phyloP scores from a whole-genome alignment of 1,140 invertebrate genomes.

The Drosophila lacertosa region DNA sequence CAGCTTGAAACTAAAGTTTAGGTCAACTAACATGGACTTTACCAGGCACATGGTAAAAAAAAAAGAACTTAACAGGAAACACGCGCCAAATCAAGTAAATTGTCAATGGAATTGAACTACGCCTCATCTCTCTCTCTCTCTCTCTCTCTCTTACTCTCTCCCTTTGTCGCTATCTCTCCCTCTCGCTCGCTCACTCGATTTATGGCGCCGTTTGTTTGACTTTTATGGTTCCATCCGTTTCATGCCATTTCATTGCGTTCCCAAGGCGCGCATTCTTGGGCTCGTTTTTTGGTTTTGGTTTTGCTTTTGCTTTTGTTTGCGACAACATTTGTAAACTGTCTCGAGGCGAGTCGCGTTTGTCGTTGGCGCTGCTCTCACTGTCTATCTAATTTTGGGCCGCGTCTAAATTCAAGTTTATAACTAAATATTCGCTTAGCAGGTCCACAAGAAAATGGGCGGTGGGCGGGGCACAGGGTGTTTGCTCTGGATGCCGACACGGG shows the following conservation, averaged over 20 bases:
- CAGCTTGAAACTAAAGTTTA: background rate
- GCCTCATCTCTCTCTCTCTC: no score
- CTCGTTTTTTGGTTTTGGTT: background rate
- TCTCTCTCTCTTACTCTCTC: no score
- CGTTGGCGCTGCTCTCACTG: conserved; percentile 23
- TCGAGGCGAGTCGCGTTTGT: background rate
- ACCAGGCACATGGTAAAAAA: background rate
- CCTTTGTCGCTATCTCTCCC: no score
- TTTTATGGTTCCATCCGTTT: conserved; percentile 25
- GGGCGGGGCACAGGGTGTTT: conserved; percentile 13
- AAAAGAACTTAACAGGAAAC: conserved; percentile 44
- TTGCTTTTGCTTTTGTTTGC: conserved; percentile 3
- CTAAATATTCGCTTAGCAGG: conserved; percentile 70
- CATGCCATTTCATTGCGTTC: conserved; percentile 9
- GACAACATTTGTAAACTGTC: conserved; percentile 26
- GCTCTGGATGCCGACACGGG: conserved; percentile 36
- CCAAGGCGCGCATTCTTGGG: conserved; percentile 21
- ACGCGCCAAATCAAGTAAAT: conserved; percentile 27
- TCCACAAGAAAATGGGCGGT: conserved; percentile 10
- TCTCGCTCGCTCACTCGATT: no score
- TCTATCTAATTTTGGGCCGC: conserved; percentile 66
- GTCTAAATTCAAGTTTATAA: conserved; percentile 78
- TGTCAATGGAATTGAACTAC: conserved; percentile 9
- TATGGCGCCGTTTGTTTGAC: conserved; percentile 12
- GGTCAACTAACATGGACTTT: conserved; percentile 2